These are phyloP conservation scores for Sipha flava DNA, from an alignment of 1,140 invertebrate species.

Conservation along the genomic window DNA sequence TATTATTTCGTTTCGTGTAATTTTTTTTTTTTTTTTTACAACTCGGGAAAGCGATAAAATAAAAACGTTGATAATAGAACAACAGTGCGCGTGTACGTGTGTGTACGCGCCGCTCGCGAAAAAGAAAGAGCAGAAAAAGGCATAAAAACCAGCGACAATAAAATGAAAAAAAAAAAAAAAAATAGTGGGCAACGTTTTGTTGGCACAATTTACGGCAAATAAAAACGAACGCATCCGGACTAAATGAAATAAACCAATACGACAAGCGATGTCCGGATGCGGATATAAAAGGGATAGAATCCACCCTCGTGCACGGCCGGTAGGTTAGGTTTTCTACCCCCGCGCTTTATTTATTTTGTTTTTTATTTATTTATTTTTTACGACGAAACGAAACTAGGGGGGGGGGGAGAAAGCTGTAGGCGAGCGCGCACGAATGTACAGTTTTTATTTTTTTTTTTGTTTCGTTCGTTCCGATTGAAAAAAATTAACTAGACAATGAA, in stretches of 20 bases:
- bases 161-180: background rate
- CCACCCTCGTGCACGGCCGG: background rate
- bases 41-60: slow-evolving; percentile 31
- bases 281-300: slow-evolving; percentile 20
- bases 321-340: background rate
- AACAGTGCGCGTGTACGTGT: background rate
- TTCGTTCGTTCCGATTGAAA: background rate
- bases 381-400: background rate
- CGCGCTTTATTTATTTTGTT: slow-evolving; percentile 6
- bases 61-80: slow-evolving; percentile 32
- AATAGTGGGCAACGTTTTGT: slow-evolving; percentile 21
- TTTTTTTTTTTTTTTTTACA: background rate
- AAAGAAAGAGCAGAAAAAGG: background rate
- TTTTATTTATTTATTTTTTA: slow-evolving; percentile 6
- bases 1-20: slow-evolving; percentile 1
- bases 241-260: slow-evolving; percentile 31
- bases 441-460: no score
- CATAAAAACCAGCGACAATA: background rate
- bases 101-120: background rate
- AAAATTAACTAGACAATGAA: background rate
- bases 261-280: slow-evolving; percentile 30
- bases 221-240: slow-evolving; percentile 32
- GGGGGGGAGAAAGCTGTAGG: no score
- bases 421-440: no score
- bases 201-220: slow-evolving; percentile 32